phyloP scores from a whole-genome alignment of 2,888 invertebrate species.

The Hydrotaea cyrtoneurina region DNA sequence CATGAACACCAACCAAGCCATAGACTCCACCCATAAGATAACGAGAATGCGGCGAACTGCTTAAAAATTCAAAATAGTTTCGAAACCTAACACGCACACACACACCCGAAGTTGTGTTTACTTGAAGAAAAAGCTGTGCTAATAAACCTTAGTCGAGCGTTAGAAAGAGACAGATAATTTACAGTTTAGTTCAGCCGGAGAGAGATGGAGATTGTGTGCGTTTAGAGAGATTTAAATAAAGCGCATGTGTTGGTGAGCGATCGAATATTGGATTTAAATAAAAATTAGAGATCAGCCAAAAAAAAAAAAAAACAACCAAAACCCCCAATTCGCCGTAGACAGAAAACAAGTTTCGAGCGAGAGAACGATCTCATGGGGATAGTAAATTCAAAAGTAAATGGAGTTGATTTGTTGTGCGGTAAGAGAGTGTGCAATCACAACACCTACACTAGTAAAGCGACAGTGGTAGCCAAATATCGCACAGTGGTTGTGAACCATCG shows the following conservation, averaged over 20 bases:
- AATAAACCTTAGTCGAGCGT: background rate
- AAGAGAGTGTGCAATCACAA: background rate
- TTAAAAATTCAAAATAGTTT: constrained; percentile 50
- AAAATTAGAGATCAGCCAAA: background rate
- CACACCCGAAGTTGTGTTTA: background rate
- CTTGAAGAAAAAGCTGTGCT: background rate
- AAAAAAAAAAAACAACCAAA: background rate
- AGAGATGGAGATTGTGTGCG: background rate
- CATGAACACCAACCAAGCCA: background rate
- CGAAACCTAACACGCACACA: background rate
- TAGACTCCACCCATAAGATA: constrained; percentile 44
- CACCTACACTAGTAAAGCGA: background rate
- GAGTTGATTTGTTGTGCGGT: background rate
- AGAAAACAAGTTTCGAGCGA: background rate
- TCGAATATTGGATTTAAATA: constrained; percentile 30
- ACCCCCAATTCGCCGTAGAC: background rate
- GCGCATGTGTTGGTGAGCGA: background rate
- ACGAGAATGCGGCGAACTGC: constrained; percentile 5
- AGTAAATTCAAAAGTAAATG: too few species aligned
- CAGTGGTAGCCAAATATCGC: too few species aligned
- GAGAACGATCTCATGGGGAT: background rate
- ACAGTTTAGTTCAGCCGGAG: background rate
- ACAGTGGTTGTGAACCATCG: too few species aligned
- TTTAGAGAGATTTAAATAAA: constrained; percentile 12
- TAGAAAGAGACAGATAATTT: constrained; percentile 15